A percentile compares a stretch with the other conserved stretches of the same genome.
These are phyloP conservation scores for Euwallacea similis DNA, from an alignment of 1,140 invertebrate species.

Conservation along the genomic window DNA sequence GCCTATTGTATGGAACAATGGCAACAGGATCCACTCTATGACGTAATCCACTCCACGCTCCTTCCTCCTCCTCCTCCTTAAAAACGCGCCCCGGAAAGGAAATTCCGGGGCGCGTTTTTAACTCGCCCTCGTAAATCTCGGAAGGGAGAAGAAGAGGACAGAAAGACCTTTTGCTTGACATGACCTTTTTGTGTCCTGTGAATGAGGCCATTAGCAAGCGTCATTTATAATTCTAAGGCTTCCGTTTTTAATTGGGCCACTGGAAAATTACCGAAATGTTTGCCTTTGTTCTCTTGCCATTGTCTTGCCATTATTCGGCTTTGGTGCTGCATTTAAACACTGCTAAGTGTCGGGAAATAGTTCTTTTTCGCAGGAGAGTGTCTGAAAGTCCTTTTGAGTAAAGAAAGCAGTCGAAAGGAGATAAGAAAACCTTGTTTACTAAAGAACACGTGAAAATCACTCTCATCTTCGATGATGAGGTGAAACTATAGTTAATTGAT, in stretches of 20 bases:
- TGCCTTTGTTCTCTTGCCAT: constrained; percentile 1
- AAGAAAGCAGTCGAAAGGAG: too few relatives aligned
- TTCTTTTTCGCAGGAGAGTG: background rate
- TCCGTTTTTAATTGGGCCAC: constrained; percentile 26
- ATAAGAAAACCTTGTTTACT: too few relatives aligned
- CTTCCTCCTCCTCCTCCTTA: too few relatives aligned
- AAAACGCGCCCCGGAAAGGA: too few relatives aligned
- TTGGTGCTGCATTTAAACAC: background rate
- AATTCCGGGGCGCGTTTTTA: background rate
- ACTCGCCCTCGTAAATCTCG: constrained; percentile 6
- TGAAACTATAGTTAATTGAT: too few relatives aligned
- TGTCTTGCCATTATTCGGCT: constrained; percentile 6
- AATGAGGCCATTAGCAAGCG: constrained; percentile 23
- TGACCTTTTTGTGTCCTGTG: constrained; percentile 24
- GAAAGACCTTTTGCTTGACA: constrained; percentile 22
- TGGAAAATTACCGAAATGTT: constrained; percentile 28
- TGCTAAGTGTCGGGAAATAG: background rate
- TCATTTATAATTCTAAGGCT: constrained; percentile 27
- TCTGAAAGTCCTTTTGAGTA: background rate
- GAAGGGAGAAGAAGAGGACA: constrained; percentile 1
- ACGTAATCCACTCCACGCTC: background rate
- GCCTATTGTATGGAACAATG: background rate
- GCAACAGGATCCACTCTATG: background rate
- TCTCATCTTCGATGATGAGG: too few relatives aligned
- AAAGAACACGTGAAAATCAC: too few relatives aligned